Base-by-base conservation (phyloP, 2,797 vertebrate species). In the Neosilurus hyrtlii region DNA sequence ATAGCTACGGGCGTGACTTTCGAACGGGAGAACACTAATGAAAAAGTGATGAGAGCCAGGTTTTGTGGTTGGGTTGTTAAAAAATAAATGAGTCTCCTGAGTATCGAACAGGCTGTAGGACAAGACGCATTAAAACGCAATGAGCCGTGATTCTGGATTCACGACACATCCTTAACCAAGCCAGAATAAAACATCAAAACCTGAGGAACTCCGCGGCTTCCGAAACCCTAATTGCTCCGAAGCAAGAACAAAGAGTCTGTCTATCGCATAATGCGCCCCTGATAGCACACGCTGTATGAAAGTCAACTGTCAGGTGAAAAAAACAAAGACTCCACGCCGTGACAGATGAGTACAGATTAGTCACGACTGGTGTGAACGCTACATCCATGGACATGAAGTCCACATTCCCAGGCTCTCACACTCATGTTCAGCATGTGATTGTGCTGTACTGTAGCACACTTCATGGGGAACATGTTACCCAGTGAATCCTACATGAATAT, bases 401-500 rank as follows among this genome's bases (percentile, higher is more conserved):
- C 70, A 59, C 78, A 37, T 20, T 22, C 43, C 24, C 4, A 49
- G 52, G 56, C 59, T 59, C 20, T 15, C 7, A 30, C 51, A 11
- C 26, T 20, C 26, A 56, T 8, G 37, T n/a, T 61, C 6, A 51
- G 57, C 10, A 76, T n/a, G 7, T 61, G 57, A 61, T 35, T 76
- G 20, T 61, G 35, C 57, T 3, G 1, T 52, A 65, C 35, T 63
- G 24, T 51, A 11, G 75, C 16, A 26, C 75, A 63, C 76, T 78
- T 78, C 49, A 11, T 26, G 26, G n/a, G n/a, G 43, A 63, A 37
- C 10, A 76, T 76, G 73, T 37, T 66, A 54, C 84, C 62, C 7
- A 43, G 24, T 63, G 74, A 80, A 88, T 70, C n/a, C n/a, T 43
- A 1, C 65, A 89, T 93, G 86, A 88, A 91, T 91, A 89, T 91